Evolutionary conservation across 1,140 invertebrate genomes (phyloP), one percentile per base, ranked within the genome.

Genomic region (Aphelinus certus): DNA sequence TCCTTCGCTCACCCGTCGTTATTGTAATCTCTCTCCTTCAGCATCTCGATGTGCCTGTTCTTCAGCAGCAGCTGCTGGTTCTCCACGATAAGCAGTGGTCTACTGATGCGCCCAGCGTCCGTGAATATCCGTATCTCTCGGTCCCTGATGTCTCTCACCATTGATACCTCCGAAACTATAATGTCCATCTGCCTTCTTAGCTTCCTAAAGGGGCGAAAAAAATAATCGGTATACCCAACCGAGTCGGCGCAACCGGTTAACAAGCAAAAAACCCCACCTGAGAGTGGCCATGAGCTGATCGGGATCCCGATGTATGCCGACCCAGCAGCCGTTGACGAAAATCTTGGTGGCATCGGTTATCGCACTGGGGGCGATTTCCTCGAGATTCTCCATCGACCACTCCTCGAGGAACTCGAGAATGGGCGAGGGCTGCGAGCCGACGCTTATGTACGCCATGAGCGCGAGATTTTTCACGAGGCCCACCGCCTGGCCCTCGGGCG

Each of bases 291-390:
- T 83, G 3, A 83, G 62, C 26, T 83, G 81, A 62, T 81, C 80
- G 0, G 81, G 81, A 10, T 82, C 81, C 61, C 80, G 75, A 51
- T 82, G 81, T 42, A 82, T 82, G 0, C 81, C 81, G 9, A 82
- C 81, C 81, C 81, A 82, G 47, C 81, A 82, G 9, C 81, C 81
- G 53, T 83, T 83, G 6, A 83, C 81, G 45, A 83, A 83, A 26
- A 83, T 80, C 49, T 83, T 81, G 0, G 80, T 83, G 0, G 82
- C 78, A 49, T 80, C 78, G 0, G 76, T 69, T 49, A 82, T 81
- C 0, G 78, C 80, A 48, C 77, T 82, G 0, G 81, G 79, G 0
- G 78, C 79, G 1, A 82, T 80, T 78, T 83, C 82, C 48, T 82
- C 82, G 2, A 81, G 60, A 43, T 83, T 83, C 49, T 83, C 82